Evolutionary conservation across 2,888 invertebrate species (phyloP), one percentile per base, ranked within the genome.

Genomic region (Abrostola tripartita): DNA sequence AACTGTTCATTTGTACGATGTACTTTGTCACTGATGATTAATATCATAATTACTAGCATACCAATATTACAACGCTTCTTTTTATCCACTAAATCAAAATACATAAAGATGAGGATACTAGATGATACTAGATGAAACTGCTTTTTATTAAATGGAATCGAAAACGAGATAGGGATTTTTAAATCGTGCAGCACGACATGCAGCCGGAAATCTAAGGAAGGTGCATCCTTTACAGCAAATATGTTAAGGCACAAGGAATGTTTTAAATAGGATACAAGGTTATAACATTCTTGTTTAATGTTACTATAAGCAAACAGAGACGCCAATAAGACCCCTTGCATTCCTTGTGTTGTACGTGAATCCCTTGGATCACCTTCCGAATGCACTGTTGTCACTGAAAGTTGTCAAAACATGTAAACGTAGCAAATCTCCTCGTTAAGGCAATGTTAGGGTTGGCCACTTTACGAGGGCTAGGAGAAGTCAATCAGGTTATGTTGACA

Each of bases 1-100:
- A 65, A 60, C 53, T 65, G 58, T 70, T 62, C 12, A 53, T 40
- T 57, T 7, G 35, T 51, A 52, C 51, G 12, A 57, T 59, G 38
- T 44, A 65, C 14, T 52, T 59, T 63, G 54, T 52, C 58, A 66
- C 9, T 59, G 44, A 40, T 61, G 59, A 67, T 60, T 5, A 35
- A 50, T 35, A n/a, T 50, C 1, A 10, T 42, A 35, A n/a, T 42
- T 9, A 64, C 53, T 55, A 35, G 50, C 52, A 6, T 24, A 57
- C 8, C n/a, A 38, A 38, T 12, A 42, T 44, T 52, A 59, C 11
- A 8, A 53, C 12, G 7, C 14, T 24, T 47, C 8, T 14, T 47
- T 47, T 8, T 47, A 47, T 47, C 44, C 8, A 9, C 14, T 0
- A 24, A 47, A 9, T 14, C 5, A 24, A 47, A 24, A 14, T 14